These are phyloP conservation scores for Pinna nobilis DNA, from an alignment of 1,140 invertebrate species.

Conservation along the genomic window DNA sequence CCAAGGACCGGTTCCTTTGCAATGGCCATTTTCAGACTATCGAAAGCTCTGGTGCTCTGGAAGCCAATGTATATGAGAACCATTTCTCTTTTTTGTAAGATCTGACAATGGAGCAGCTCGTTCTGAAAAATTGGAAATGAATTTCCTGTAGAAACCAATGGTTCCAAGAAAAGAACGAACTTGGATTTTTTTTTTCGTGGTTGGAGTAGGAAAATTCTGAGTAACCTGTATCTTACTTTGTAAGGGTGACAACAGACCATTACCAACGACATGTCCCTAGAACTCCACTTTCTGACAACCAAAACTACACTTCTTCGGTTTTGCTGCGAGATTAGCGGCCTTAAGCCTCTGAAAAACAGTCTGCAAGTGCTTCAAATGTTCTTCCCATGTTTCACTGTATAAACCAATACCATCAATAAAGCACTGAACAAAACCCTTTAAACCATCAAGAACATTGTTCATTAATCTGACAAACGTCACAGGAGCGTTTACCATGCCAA, in stretches of 20 bases:
- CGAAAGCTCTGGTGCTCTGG: constrained; percentile 15
- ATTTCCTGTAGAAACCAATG: constrained; percentile 38
- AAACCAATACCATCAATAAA: constrained; percentile 43
- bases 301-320: constrained; percentile 47
- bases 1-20: constrained; percentile 35
- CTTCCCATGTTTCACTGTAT: constrained; percentile 21
- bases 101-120: constrained; percentile 54
- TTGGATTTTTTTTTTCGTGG: constrained; percentile 67
- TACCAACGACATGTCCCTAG: constrained; percentile 46
- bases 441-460: constrained; percentile 46
- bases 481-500: constrained; percentile 58
- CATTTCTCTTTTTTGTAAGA: constrained; percentile 24
- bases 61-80: constrained; percentile 7
- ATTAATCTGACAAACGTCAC: constrained; percentile 61
- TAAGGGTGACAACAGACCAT: constrained; percentile 60
- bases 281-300: constrained; percentile 37
- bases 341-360: constrained; percentile 15
- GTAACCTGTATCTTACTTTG: constrained; percentile 70
- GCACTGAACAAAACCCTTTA: constrained; percentile 9
- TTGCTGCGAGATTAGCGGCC: constrained; percentile 28
- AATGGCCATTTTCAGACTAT: constrained; percentile 13
- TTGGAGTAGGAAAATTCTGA: constrained; percentile 54
- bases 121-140: constrained; percentile 3
- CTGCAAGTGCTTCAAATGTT: constrained; percentile 35
- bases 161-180: constrained; percentile 54